These are phyloP conservation scores for Candoia aspera DNA, from an alignment of 2,113 vertebrate species.

Conservation along the genomic window DNA sequence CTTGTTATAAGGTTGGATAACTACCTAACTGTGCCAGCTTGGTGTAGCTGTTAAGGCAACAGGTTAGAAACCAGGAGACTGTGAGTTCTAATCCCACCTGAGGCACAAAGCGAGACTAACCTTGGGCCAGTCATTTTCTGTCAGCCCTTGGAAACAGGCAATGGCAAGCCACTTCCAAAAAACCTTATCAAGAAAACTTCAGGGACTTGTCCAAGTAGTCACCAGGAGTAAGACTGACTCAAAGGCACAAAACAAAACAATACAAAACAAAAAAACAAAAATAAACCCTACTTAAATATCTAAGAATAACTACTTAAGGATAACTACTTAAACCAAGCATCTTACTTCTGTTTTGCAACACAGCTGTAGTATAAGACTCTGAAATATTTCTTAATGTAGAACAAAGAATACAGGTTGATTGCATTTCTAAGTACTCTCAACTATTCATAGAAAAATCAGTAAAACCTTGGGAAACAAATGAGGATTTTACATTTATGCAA, in stretches of 20 bases:
- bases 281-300: background rate
- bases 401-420: background rate
- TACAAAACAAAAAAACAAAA: no score
- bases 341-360: background rate
- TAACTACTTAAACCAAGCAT: background rate
- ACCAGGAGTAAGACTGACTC: background rate
- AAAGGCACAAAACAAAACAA: background rate
- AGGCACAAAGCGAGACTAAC: background rate
- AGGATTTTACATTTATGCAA: background rate
- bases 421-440: background rate
- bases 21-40: no score
- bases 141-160: background rate
- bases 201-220: background rate
- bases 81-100: background rate
- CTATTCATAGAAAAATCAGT: background rate
- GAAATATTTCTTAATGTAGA: background rate
- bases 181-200: background rate
- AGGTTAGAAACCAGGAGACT: no score
- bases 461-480: background rate
- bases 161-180: background rate
- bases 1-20: no score
- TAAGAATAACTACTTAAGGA: background rate
- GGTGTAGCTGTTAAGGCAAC: no score
- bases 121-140: background rate
- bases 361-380: background rate